Evolutionary conservation across 2,888 invertebrate species (phyloP).

Genomic region (Esperia sulphurella): DNA sequence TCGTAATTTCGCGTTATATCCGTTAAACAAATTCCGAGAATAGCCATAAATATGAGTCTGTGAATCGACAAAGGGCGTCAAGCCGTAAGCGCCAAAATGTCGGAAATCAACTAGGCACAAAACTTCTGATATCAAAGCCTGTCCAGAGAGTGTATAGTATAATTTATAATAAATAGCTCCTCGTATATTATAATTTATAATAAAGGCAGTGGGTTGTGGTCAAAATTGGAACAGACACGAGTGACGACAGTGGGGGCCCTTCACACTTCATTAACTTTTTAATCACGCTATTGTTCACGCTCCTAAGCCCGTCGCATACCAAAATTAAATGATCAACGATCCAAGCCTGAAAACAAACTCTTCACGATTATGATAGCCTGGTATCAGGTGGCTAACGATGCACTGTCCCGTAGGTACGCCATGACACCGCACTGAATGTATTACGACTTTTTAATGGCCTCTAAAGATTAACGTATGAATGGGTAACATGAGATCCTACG

Average conservation of each 20-base stretch:
- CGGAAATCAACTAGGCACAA: too few species aligned
- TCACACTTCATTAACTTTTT: slow-evolving; percentile 9
- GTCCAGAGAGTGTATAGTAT: too few species aligned
- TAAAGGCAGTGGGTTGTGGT: too few species aligned
- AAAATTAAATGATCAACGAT: slow-evolving; percentile 43
- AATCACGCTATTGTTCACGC: slow-evolving; percentile 23
- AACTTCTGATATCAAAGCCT: too few species aligned
- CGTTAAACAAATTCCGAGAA: too few species aligned
- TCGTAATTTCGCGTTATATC: too few species aligned
- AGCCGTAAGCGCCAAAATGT: too few species aligned
- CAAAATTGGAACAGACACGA: too few species aligned
- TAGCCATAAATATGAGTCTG: too few species aligned
- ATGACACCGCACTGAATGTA: slow-evolving; percentile 45
- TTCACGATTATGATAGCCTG: slow-evolving; percentile 58
- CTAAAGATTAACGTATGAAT: slow-evolving; percentile 72
- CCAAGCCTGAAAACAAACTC: slow-evolving; percentile 38
- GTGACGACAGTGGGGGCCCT: background rate
- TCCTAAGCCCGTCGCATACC: slow-evolving; percentile 36
- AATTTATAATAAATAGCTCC: too few species aligned
- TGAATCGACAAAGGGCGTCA: too few species aligned
- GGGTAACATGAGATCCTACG: slow-evolving; percentile 68
- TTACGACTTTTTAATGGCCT: slow-evolving; percentile 74
- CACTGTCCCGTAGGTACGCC: slow-evolving; percentile 70
- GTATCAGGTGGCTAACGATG: slow-evolving; percentile 73
- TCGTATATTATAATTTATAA: too few species aligned